Evolutionary conservation across 2,797 vertebrate species (phyloP).

Genomic region (Kryptolebias ocellatus): DNA sequence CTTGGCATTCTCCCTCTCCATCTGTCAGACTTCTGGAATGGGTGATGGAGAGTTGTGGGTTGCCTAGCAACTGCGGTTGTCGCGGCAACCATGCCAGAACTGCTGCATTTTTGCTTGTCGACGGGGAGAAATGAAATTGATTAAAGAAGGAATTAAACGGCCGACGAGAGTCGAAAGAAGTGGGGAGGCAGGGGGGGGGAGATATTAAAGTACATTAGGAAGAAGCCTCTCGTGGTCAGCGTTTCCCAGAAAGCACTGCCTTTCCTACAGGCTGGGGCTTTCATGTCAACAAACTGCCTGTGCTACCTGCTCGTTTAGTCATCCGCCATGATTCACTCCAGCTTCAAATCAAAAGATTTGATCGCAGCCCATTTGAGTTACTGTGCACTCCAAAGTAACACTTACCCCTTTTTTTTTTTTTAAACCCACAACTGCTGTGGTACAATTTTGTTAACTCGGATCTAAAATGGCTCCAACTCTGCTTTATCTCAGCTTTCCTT

Average conservation of each 20-base stretch:
- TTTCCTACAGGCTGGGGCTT: neutral
- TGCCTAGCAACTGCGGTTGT: constrained; percentile 85
- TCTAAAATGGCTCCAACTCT: neutral
- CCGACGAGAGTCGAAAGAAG: constrained; percentile 51
- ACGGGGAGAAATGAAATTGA: constrained; percentile 82
- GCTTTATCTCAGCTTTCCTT: too few relatives aligned
- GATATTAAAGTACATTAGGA: neutral
- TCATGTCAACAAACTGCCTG: neutral
- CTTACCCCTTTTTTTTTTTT: neutral
- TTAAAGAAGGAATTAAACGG: constrained; percentile 78
- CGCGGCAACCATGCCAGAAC: constrained; percentile 75
- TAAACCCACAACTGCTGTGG: neutral
- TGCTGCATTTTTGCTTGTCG: constrained; percentile 73
- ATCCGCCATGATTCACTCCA: neutral
- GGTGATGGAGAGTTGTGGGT: constrained; percentile 85
- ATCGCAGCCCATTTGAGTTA: neutral
- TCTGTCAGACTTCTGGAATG: constrained; percentile 85
- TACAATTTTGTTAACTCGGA: neutral
- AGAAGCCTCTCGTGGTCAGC: neutral
- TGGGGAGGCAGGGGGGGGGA: constrained; percentile 5
- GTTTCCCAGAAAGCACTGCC: neutral
- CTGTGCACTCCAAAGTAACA: neutral
- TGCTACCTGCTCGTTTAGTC: constrained; percentile 1
- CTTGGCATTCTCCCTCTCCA: constrained; percentile 65
- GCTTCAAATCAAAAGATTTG: neutral